Percentiles rank a stretch among this genome's conserved stretches.
phyloP scores from a whole-genome alignment of 2,797 vertebrate genomes.

The Lateolabrax maculatus region DNA sequence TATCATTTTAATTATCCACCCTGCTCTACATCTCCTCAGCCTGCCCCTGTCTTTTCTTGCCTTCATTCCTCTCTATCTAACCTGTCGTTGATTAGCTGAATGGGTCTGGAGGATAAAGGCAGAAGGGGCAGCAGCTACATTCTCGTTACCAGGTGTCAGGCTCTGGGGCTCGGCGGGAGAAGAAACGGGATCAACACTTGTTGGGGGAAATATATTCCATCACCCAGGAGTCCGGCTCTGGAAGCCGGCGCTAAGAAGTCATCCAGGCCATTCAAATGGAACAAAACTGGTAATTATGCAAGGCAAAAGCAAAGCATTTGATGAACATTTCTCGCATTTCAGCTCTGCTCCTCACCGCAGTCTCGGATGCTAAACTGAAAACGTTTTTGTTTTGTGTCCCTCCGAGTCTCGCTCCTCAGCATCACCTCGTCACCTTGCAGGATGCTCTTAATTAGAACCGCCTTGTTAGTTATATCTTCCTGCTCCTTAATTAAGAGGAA shows the following conservation, averaged over 20 bases:
- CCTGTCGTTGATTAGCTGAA: conserved; percentile 75
- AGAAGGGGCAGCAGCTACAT: conserved; percentile 65
- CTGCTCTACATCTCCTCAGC: conserved; percentile 33
- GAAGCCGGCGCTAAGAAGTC: conserved; percentile 73
- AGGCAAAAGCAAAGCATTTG: conserved; percentile 80
- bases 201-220: conserved; percentile 68
- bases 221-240: conserved; percentile 70
- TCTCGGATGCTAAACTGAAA: conserved; percentile 47
- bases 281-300: conserved; percentile 81
- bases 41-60: conserved; percentile 14
- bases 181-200: conserved; percentile 41
- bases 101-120: conserved; percentile 68
- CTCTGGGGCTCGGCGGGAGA: conserved; percentile 20
- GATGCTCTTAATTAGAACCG: conserved; percentile 86
- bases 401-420: not conserved
- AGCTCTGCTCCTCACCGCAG: conserved; percentile 64
- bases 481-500: conserved; percentile 89
- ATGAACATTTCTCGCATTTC: conserved; percentile 85
- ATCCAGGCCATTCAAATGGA: conserved; percentile 66
- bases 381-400: conserved; percentile 32
- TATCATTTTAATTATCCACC: conserved; percentile 61
- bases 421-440: conserved; percentile 58
- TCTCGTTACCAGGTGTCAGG: conserved; percentile 71
- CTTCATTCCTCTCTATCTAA: conserved; percentile 59
- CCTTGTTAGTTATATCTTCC: conserved; percentile 76